Evolutionary conservation across 2,797 vertebrate genomes (phyloP), one percentile per base, ranked within the genome.

Genomic region (Peromyscus attwateri): DNA sequence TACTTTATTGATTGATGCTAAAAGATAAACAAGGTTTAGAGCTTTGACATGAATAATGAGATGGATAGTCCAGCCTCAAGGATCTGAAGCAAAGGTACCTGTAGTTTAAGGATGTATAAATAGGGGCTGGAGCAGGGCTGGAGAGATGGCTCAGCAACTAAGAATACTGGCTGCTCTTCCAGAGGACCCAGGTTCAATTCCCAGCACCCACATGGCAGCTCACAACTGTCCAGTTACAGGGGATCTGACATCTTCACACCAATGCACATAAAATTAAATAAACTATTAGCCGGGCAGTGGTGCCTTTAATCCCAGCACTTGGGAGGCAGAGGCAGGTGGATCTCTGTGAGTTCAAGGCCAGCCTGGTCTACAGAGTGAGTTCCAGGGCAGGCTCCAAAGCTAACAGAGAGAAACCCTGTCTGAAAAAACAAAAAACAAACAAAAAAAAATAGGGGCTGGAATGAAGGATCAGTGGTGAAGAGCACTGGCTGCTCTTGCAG

Each of bases 1-100:
- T n/a, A 71, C 80, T 83, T 68, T 91, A 91, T 95, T 87, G 91
- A 97, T 95, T 87, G 85, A 11, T 60, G 60, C 70, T 87, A 64
- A 97, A 68, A 91, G 40, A 73, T 60, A 17, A 34, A 10, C 10
- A 52, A 55, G 10, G 27, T 82, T 91, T 77, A 66, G 80, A 89
- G 60, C 52, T 19, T 64, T 49, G 4, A 87, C 40, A 13, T 57
- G 25, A 95, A 11, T 79, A 62, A 80, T 70, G 49, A 83, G 64
- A 2, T 37, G 3, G 81, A 77, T 8, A n/a, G 31, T 46, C 70
- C 57, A 27, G 3, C 19, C 8, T 8, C 17, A 37, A 92, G 68
- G 94, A 75, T 76, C 87, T 57, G 89, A 92, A 91, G 62, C 90
- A 88, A 77, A 92, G 96, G 62, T 21, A 52, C n/a, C 80, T 94